Conservation (phyloP, 2,113 vertebrate species). For the Tachuris rubrigastra region DNA sequence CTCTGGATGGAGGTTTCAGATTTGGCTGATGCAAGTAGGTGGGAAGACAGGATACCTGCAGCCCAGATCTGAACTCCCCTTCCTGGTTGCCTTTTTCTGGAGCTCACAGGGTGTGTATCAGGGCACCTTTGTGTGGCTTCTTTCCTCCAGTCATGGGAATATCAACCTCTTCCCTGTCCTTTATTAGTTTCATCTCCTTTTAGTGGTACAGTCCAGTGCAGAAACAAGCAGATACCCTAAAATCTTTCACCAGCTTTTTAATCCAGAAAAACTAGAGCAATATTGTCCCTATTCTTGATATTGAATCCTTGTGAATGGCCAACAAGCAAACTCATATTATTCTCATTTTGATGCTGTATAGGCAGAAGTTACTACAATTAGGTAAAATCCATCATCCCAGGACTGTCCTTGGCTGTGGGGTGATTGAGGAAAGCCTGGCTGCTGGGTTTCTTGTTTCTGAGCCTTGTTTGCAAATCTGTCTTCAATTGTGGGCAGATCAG, state of each 20-base stretch:
- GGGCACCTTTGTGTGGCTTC: background rate
- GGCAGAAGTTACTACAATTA: background rate
- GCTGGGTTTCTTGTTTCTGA: background rate
- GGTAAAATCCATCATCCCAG: background rate
- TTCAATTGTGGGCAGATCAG: conserved; percentile 36
- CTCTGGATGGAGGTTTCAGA: background rate
- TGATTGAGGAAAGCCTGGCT: background rate
- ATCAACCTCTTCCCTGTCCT: background rate
- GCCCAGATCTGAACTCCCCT: background rate
- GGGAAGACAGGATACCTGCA: background rate
- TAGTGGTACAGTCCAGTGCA: background rate
- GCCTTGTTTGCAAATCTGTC: background rate
- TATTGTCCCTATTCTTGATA: background rate
- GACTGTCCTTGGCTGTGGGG: background rate
- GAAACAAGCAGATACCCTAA: background rate
- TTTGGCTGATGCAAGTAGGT: background rate
- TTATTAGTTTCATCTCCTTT: background rate
- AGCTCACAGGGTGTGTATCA: background rate
- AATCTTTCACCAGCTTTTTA: background rate
- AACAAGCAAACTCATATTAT: background rate
- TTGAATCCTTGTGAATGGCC: background rate
- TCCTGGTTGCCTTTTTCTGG: background rate
- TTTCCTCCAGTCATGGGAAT: background rate
- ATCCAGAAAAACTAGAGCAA: background rate
- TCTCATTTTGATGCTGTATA: background rate